A percentile compares a stretch with the other conserved stretches of the same genome.
phyloP scores from a whole-genome alignment of 2,113 vertebrate genomes.

The Lynx canadensis region DNA sequence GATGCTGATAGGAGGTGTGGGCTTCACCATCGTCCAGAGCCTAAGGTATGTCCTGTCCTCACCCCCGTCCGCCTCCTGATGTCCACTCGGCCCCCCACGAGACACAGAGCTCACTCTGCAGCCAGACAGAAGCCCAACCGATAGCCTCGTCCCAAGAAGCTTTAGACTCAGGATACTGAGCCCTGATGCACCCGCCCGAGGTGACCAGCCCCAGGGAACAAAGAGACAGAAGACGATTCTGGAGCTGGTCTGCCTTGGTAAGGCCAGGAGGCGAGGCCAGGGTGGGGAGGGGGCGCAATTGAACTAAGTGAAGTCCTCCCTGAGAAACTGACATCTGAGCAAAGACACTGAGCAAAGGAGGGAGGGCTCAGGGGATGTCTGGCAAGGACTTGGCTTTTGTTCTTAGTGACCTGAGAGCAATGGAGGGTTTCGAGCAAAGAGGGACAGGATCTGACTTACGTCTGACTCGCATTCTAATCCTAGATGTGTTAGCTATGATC shows the following conservation, averaged over 20 bases:
- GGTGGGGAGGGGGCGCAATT: neutral
- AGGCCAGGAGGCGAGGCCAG: neutral
- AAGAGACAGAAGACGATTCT: neutral
- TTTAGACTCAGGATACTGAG: accelerated
- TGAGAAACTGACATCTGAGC: neutral
- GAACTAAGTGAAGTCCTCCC: neutral
- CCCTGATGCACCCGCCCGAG: neutral
- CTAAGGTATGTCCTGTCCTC: neutral
- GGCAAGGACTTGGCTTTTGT: neutral
- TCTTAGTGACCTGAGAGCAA: neutral
- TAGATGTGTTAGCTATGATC: neutral
- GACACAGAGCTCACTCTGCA: neutral
- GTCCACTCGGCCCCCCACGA: too few relatives aligned
- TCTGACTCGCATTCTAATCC: neutral
- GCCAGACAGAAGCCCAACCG: neutral
- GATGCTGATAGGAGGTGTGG: accelerated
- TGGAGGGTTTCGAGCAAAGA: neutral
- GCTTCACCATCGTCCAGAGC: neutral
- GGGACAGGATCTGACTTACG: neutral
- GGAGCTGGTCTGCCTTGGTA: neutral
- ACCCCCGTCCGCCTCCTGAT: accelerated
- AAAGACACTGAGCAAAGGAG: neutral
- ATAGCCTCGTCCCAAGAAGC: neutral
- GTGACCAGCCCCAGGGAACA: neutral
- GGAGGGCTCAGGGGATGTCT: neutral